These are phyloP conservation scores for Otolemur crassicaudatus DNA, from an alignment of 2,797 vertebrate species.

Conservation along the genomic window DNA sequence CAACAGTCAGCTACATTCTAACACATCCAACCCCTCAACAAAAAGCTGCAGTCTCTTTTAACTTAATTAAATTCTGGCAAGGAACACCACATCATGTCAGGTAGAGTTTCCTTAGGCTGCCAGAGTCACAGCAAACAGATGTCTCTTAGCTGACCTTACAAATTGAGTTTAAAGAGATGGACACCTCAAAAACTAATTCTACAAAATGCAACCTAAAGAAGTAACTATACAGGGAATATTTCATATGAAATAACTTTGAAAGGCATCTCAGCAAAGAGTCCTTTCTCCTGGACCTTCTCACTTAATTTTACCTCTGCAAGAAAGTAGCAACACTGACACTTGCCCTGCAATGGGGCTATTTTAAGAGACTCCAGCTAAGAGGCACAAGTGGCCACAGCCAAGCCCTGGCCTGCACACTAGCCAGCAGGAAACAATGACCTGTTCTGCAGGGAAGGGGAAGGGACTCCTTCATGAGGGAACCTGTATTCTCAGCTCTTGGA, in stretches of 20 bases:
- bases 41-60: not conserved
- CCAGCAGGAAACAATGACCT: not conserved
- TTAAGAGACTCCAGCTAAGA: not conserved
- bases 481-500: not conserved
- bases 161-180: not conserved
- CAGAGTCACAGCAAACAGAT: too few species aligned
- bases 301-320: not conserved
- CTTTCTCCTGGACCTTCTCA: too few species aligned
- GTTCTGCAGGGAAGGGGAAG: not conserved
- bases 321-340: not conserved
- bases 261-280: not conserved
- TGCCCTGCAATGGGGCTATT: not conserved
- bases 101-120: not conserved
- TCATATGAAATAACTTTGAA: not conserved
- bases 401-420: not conserved
- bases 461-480: not conserved
- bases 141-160: not conserved
- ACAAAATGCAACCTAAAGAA: not conserved
- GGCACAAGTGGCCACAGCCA: not conserved
- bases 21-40: not conserved
- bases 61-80: not conserved
- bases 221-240: rapidly evolving
- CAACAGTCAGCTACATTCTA: not conserved
- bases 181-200: not conserved
- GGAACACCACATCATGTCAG: rapidly evolving